Conservation (phyloP, 2,797 vertebrate genomes). For the Poliocrania exsul region DNA sequence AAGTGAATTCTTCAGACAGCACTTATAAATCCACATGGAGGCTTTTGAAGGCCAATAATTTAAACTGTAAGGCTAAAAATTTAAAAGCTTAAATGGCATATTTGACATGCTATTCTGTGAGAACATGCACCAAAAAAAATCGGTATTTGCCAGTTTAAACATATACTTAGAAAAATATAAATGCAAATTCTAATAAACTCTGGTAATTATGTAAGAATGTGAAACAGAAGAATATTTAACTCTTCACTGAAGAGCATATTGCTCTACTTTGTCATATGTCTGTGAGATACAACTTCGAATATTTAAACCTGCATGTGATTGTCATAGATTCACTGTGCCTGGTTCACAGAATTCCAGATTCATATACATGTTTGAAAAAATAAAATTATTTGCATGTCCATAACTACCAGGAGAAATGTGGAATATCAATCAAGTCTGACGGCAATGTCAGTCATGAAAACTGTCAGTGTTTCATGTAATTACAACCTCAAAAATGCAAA, state of each 20-base stretch:
- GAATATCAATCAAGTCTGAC: background rate
- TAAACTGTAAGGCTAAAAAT: constrained; percentile 17
- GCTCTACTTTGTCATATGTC: background rate
- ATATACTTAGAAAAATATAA: background rate
- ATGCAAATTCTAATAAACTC: background rate
- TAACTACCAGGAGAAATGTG: background rate
- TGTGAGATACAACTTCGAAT: background rate
- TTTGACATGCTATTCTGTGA: background rate
- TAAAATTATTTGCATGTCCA: background rate
- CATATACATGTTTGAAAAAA: background rate
- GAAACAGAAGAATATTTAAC: background rate
- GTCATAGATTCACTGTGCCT: background rate
- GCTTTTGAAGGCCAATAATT: constrained; percentile 56
- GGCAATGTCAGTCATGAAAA: background rate
- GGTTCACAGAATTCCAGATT: background rate
- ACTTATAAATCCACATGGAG: constrained; percentile 50
- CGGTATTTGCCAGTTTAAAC: background rate
- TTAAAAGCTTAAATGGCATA: background rate
- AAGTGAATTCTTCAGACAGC: constrained; percentile 63
- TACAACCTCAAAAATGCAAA: background rate
- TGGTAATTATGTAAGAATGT: background rate
- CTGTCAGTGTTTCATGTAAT: background rate
- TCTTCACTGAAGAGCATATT: background rate
- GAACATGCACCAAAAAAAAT: background rate
- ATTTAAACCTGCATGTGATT: background rate